Base-by-base conservation (phyloP, 2,888 invertebrate genomes). In the Mylabris sibirica region DNA sequence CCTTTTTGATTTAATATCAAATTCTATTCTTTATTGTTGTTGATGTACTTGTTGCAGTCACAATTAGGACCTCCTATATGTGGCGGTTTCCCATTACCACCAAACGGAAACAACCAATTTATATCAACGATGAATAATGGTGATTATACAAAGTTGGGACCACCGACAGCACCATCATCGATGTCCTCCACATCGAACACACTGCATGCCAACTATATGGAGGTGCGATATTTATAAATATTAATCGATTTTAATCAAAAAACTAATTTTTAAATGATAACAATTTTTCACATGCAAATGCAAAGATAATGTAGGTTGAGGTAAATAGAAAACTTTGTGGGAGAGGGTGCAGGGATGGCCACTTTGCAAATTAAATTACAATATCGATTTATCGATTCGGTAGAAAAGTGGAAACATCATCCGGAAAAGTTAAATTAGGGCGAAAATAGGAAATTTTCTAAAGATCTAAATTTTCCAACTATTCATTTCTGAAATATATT, bases 61-160 rank as follows among this genome's bases (percentile, higher is more conserved):
- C 76, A 80, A n/a, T 57, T 79, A 68, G 81, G 79, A 26, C 73
- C 79, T 41, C 77, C 82, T n/a, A 75, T 81, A 64, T 83, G 82
- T 74, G 74, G 77, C 38, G 59, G 59, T 63, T 83, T 80, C 76
- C 78, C 80, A 59, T 77, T 80, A 67, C 73, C 78, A 53, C 71
- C 73, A 60, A 72, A 75, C 66, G 77, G 75, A 67, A 77, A 72
- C 74, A 76, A 76, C 64, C 81, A 80, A 75, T 82, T 80, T 73
- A 77, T 82, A 77, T 75, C 77, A 67, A 77, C 80, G 60, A 79
- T 80, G 74, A 78, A 76, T 70, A 53, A 8, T 53, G 70, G 74
- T 68, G 73, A 75, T 70, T 79, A 80, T 74, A 74, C 76, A 73
- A 81, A 82, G 74, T 76, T 81, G 72, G 79, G 81, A 67, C 75